A percentile compares a stretch with the other conserved stretches of the same genome.
These are phyloP conservation scores for Condylostylus longicornis DNA, from an alignment of 1,140 invertebrate species.

Conservation along the genomic window DNA sequence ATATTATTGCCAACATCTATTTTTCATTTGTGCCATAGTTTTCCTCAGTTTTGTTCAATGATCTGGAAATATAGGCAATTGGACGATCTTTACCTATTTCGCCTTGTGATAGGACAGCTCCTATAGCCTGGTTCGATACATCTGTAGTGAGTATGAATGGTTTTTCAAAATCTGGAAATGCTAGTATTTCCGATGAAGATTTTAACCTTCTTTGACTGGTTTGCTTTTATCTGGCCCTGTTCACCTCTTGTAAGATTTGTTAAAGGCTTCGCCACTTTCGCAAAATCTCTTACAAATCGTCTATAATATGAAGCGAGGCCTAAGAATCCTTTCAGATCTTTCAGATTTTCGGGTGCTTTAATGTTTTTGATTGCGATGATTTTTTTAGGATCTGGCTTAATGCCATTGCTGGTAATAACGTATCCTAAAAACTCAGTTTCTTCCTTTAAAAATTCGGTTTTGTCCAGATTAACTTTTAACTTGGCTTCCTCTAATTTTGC, in stretches of 20 bases:
- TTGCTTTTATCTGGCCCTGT: slow-evolving; percentile 5
- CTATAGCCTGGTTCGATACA: slow-evolving; percentile 15
- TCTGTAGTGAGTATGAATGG: slow-evolving; percentile 20
- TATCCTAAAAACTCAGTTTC: slow-evolving; percentile 1
- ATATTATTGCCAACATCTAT: slow-evolving; percentile 21
- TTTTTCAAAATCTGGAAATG: slow-evolving; percentile 21
- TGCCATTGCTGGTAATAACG: slow-evolving; percentile 1
- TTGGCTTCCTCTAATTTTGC: neutral
- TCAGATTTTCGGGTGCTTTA: slow-evolving; percentile 1
- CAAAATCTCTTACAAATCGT: slow-evolving; percentile 4
- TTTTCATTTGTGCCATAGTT: slow-evolving; percentile 16
- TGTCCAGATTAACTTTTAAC: slow-evolving; percentile 4
- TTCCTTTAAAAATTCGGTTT: slow-evolving; percentile 2
- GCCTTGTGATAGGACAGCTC: slow-evolving; percentile 22
- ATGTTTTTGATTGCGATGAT: slow-evolving; percentile 1
- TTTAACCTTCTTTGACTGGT: slow-evolving; percentile 1
- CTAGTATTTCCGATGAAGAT: slow-evolving; percentile 25
- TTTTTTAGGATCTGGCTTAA: slow-evolving; percentile 3
- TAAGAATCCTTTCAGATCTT: slow-evolving; percentile 4
- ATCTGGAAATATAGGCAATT: slow-evolving; percentile 20
- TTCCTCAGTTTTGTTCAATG: slow-evolving; percentile 18
- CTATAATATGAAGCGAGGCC: slow-evolving; percentile 4
- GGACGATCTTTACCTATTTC: slow-evolving; percentile 18
- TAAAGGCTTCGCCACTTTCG: slow-evolving; percentile 4
- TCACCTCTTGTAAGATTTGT: slow-evolving; percentile 4